These are phyloP conservation scores for Conus betulinus DNA, from an alignment of 1,140 invertebrate species.

Conservation along the genomic window DNA sequence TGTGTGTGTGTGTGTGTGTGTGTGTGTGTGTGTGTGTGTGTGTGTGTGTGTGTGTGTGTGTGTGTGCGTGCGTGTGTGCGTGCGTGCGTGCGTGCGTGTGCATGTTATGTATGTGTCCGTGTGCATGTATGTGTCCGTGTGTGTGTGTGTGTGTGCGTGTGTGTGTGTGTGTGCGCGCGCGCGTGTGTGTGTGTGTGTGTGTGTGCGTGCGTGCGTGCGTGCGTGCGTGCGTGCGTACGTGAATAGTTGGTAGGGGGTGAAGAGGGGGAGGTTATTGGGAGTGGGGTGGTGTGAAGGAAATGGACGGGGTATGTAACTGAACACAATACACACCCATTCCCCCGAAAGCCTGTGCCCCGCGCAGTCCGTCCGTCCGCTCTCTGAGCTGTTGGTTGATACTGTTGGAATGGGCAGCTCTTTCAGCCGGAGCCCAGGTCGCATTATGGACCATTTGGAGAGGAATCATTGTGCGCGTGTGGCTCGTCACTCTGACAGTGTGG, in stretches of 20 bases:
- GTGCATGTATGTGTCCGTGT: neutral
- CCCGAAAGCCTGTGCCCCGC: too few species aligned
- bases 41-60: neutral
- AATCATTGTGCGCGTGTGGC: too few species aligned
- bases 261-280: too few species aligned
- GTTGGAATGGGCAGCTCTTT: too few species aligned
- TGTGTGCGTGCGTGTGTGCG: neutral
- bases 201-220: neutral
- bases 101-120: neutral
- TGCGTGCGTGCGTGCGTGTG: neutral
- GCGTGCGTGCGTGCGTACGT: neutral
- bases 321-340: too few species aligned
- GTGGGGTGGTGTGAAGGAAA: too few species aligned
- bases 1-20: neutral
- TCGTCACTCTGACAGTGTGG: too few species aligned
- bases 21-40: neutral
- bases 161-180: neutral
- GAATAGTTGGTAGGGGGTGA: neutral
- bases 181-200: slow-evolving; percentile 3
- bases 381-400: too few species aligned
- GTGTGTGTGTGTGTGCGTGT: slow-evolving; percentile 7
- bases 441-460: too few species aligned
- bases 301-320: too few species aligned
- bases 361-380: too few species aligned
- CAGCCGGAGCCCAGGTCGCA: too few species aligned